Conservation (phyloP, 92 coral and sea anemone genomes). For the Heteractis magnifica region DNA sequence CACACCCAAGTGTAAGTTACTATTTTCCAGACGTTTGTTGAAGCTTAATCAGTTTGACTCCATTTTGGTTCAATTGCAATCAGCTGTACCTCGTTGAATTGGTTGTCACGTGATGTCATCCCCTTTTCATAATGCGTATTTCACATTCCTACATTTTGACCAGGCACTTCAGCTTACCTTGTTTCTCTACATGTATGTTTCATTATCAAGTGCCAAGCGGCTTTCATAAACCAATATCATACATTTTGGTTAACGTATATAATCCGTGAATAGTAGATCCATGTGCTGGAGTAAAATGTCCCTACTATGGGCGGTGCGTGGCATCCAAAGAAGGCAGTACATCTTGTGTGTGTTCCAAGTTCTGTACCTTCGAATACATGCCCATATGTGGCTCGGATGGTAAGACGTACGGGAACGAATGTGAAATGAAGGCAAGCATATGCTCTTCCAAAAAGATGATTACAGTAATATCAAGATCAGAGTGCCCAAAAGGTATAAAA, state of each 20-base stretch:
- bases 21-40: not conserved
- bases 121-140: no score
- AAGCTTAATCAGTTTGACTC: no score
- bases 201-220: no score
- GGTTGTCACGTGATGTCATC: no score
- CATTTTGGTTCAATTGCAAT: no score
- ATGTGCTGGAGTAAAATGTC: conserved; percentile 58
- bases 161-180: no score
- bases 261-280: conserved; percentile 29
- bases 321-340: conserved; percentile 50
- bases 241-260: not conserved
- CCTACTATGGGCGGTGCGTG: conserved; percentile 50
- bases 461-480: conserved; percentile 48
- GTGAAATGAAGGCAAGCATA: conserved; percentile 52
- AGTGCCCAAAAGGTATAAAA: conserved; percentile 29
- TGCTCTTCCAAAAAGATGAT: conserved; percentile 62
- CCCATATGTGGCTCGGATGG: conserved; percentile 94
- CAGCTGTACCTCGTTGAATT: no score
- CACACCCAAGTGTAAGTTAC: conserved; percentile 22
- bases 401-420: conserved; percentile 67
- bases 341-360: conserved; percentile 65
- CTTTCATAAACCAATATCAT: not conserved
- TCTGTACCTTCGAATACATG: conserved; percentile 37
- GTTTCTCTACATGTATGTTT: no score
- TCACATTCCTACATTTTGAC: no score